Percentiles rank a stretch among this genome's conserved stretches.
Conservation (phyloP, 1,140 invertebrate genomes). For the Atopsyche davidsoni region DNA sequence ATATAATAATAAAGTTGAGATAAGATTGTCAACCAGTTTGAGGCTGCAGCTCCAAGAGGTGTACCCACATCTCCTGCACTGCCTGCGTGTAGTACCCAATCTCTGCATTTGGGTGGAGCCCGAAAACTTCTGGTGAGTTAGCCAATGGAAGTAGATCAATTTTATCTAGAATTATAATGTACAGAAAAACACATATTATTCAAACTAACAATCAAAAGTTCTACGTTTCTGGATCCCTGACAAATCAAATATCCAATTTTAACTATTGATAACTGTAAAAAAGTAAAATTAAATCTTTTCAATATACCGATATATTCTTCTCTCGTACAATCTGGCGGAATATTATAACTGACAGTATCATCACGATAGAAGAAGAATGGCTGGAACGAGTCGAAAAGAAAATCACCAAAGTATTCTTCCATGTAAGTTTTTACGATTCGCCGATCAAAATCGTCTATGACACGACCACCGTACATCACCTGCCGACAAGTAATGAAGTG, state of each 20-base stretch:
- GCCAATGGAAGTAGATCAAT: constrained; percentile 67
- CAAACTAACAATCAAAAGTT: too few relatives aligned
- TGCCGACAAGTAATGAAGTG: constrained; percentile 31
- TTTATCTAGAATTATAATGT: constrained; percentile 45
- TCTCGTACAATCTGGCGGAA: constrained; percentile 63
- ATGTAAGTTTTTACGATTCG: constrained; percentile 81
- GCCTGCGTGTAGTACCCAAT: constrained; percentile 86
- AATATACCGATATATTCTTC: constrained; percentile 68
- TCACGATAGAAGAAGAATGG: constrained; percentile 83
- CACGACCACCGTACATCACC: constrained; percentile 90
- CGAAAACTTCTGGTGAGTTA: constrained; percentile 82
- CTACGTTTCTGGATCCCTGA: too few relatives aligned
- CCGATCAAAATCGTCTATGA: constrained; percentile 84
- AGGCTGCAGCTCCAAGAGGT: constrained; percentile 80
- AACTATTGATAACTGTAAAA: too few relatives aligned
- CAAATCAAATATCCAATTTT: too few relatives aligned
- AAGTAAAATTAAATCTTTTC: too few relatives aligned
- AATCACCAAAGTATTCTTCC: constrained; percentile 91
- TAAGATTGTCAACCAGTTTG: constrained; percentile 60
- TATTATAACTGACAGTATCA: constrained; percentile 66
- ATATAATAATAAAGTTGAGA: constrained; percentile 32
- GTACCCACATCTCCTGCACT: constrained; percentile 74
- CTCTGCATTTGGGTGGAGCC: constrained; percentile 87
- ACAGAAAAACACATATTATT: too few relatives aligned
- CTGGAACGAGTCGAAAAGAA: constrained; percentile 83